Conservation (phyloP, 2,113 vertebrate species). For the Peromyscus maniculatus region DNA sequence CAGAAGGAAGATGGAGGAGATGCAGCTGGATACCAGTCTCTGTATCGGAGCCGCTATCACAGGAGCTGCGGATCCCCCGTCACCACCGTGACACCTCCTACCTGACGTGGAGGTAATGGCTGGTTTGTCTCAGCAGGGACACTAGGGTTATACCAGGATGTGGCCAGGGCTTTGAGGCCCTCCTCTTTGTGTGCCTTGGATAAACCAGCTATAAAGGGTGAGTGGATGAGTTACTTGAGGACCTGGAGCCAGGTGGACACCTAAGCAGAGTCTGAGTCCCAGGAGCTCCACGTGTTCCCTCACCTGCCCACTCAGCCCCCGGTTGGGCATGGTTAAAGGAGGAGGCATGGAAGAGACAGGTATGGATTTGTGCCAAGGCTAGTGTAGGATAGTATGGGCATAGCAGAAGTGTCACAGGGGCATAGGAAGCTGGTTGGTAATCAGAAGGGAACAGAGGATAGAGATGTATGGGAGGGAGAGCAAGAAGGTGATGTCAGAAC, state of each 20-base stretch:
- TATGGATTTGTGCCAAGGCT: background rate
- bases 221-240: too few relatives aligned
- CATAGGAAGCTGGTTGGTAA: too few relatives aligned
- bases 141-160: background rate
- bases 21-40: too few relatives aligned
- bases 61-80: background rate
- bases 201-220: background rate
- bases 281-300: background rate
- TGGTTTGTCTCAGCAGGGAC: background rate
- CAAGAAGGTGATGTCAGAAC: background rate
- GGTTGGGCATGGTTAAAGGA: background rate
- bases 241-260: background rate
- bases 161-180: background rate
- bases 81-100: background rate
- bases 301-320: too few relatives aligned
- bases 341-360: background rate
- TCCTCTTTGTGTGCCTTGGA: too few relatives aligned
- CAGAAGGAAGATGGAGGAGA: background rate
- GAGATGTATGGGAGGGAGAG: background rate
- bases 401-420: fast-evolving
- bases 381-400: too few relatives aligned
- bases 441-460: background rate
- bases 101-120: too few relatives aligned
- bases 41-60: background rate
- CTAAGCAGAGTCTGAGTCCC: too few relatives aligned